phyloP scores from a whole-genome alignment of 2,113 vertebrate species.

The Thalassarche chlororhynchos region DNA sequence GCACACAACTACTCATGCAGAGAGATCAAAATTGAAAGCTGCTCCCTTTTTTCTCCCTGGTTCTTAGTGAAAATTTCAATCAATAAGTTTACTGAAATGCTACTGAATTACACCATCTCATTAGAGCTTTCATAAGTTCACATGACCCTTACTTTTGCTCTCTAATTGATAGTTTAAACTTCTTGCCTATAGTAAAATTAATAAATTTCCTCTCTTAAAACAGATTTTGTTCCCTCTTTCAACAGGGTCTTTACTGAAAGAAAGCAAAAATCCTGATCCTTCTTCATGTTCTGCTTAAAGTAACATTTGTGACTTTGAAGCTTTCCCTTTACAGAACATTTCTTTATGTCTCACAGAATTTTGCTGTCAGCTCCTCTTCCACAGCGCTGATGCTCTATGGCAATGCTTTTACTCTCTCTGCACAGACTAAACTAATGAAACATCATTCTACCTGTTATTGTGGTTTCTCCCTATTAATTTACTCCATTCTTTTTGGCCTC shows the following conservation, averaged over 20 bases:
- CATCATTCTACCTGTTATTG: neutral
- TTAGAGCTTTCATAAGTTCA: neutral
- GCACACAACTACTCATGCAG: neutral
- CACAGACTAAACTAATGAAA: neutral
- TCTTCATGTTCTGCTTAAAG: neutral
- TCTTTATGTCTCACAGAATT: neutral
- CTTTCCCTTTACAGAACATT: neutral
- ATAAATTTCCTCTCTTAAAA: neutral
- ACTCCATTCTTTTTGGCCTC: neutral
- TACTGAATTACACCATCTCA: neutral
- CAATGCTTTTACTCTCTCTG: neutral
- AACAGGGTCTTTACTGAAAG: neutral
- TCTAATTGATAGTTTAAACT: neutral
- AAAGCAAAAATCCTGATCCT: accelerated
- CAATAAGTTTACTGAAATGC: neutral
- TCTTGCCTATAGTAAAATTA: neutral
- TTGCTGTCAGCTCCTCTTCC: neutral
- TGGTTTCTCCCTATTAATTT: neutral
- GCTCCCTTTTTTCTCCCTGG: neutral
- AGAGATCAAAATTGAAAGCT: neutral
- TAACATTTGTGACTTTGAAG: neutral
- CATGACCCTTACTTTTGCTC: neutral
- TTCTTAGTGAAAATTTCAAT: neutral
- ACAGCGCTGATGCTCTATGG: neutral
- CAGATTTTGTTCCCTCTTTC: neutral